Evolutionary conservation across 2,797 vertebrate species (phyloP).

Genomic region (Rhinoraja longicauda): DNA sequence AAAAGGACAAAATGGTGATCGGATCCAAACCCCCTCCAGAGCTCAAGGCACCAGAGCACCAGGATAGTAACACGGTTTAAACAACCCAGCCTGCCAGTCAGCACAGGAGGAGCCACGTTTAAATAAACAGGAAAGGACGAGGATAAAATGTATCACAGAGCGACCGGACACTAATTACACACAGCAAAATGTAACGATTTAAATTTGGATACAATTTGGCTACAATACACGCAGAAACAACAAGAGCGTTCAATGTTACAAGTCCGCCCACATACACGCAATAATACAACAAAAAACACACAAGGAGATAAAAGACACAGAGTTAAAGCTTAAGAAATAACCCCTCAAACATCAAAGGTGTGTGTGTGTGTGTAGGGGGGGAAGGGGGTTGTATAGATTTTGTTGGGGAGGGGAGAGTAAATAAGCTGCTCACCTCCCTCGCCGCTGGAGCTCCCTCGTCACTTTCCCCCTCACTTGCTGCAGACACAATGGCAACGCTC

Average conservation of each 20-base stretch:
- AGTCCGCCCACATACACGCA: neutral
- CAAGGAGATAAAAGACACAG: neutral
- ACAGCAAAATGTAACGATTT: neutral
- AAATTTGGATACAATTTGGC: neutral
- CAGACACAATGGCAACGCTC: neutral
- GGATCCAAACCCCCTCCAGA: neutral
- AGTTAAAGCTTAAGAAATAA: neutral
- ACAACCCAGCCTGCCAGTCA: neutral
- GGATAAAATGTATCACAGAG: neutral
- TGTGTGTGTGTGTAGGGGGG: too few species aligned
- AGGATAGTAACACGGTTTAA: neutral
- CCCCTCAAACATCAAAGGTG: neutral
- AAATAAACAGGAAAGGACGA: neutral
- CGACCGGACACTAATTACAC: neutral
- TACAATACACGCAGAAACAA: neutral
- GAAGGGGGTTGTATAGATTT: too few species aligned
- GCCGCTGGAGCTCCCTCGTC: neutral
- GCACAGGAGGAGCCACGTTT: neutral
- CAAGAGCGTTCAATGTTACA: neutral
- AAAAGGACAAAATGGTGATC: slow-evolving; percentile 5
- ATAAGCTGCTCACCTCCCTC: neutral
- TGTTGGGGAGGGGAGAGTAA: too few species aligned
- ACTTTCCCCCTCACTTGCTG: neutral
- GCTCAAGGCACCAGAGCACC: neutral
- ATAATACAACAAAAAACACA: neutral